Evolutionary conservation across 2,797 vertebrate species (phyloP).

Genomic region (Chelonia mydas): DNA sequence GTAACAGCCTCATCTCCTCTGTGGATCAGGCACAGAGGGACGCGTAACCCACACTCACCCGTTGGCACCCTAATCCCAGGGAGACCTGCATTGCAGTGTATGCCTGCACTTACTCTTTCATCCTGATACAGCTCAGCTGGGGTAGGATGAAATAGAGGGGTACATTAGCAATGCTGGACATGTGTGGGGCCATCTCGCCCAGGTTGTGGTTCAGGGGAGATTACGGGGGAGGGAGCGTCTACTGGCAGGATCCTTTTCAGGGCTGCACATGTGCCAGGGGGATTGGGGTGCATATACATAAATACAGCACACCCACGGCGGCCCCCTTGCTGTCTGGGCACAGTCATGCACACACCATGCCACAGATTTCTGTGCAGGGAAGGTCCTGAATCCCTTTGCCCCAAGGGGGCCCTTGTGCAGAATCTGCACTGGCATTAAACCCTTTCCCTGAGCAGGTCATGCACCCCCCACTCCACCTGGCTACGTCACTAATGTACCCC

Average conservation of each 20-base stretch:
- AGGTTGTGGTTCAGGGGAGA: background rate
- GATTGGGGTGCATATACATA: too few relatives aligned
- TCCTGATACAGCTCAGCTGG: background rate
- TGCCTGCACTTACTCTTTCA: background rate
- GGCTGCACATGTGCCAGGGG: too few relatives aligned
- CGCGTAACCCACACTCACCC: background rate
- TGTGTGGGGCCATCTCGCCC: background rate
- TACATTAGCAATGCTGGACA: background rate
- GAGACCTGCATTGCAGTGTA: background rate
- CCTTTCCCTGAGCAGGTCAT: background rate
- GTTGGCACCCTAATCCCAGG: background rate
- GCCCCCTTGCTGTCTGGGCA: background rate
- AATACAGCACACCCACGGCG: background rate
- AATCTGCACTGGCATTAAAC: background rate
- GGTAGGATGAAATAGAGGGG: background rate
- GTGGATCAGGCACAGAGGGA: background rate
- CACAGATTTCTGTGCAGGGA: background rate
- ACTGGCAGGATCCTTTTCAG: too few relatives aligned
- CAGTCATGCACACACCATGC: background rate
- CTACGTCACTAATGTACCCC: too few relatives aligned
- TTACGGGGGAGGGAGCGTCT: background rate
- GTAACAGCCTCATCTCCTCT: background rate
- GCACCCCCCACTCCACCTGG: too few relatives aligned
- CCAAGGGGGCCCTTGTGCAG: too few relatives aligned
- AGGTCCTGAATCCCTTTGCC: too few relatives aligned